phyloP scores from a whole-genome alignment of 2,888 invertebrate genomes.

The Sphecodes monilicornis region DNA sequence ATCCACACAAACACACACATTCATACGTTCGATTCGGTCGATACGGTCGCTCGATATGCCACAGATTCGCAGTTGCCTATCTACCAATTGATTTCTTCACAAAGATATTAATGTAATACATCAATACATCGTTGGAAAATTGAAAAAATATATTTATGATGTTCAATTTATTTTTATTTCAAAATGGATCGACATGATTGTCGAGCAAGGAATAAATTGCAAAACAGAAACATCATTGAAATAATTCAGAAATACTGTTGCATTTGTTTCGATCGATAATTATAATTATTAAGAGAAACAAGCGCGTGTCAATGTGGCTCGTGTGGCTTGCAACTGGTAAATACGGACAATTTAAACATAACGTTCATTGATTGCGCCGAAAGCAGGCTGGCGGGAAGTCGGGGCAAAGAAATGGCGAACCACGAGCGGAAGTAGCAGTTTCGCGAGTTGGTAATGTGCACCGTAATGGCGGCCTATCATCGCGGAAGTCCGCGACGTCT shows the following conservation, averaged over 20 bases:
- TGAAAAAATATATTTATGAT: no score
- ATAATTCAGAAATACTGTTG: background rate
- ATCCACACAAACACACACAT: no score
- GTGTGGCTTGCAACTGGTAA: no score
- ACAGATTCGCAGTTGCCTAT: no score
- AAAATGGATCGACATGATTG: no score
- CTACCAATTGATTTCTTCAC: no score
- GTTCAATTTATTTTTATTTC: no score
- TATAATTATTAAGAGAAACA: background rate
- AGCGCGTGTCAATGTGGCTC: background rate
- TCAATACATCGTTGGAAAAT: no score
- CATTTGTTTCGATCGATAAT: background rate
- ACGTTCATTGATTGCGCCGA: background rate
- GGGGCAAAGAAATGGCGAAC: background rate
- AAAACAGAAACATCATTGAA: no score
- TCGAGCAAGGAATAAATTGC: background rate
- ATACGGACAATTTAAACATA: background rate
- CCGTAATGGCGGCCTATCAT: slow-evolving; percentile 45
- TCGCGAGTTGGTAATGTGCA: slow-evolving; percentile 15
- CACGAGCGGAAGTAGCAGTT: background rate
- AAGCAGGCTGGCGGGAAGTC: background rate
- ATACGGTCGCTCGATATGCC: no score
- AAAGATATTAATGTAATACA: no score
- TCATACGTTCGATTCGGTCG: no score
- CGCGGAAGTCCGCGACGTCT: slow-evolving; percentile 61